Base-by-base conservation (phyloP, 64 coral and sea anemone genomes). In the Orbicella faveolata region DNA sequence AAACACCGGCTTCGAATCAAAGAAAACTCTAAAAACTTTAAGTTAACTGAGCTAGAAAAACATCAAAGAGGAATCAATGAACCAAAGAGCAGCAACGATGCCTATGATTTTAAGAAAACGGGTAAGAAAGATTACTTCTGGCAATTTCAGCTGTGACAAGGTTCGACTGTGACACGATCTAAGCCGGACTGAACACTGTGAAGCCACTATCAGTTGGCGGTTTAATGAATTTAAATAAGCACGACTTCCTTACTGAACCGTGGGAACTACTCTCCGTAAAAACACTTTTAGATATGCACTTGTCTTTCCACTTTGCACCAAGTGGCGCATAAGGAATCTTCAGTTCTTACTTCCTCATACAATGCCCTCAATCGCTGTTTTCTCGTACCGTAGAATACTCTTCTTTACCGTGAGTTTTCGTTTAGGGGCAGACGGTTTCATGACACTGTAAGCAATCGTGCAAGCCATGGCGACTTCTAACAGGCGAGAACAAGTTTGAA, bases 401-500 rank as follows among this genome's bases (percentile, higher is more conserved):
- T 70, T 5, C 25, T 23, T 25, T 12, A 70, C 67, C 4, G 67
- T 70, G 25, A 25, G 21, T 25, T 25, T 70, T 70, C 67, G 30
- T 6, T 21, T 70, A n/a, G 25, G 20, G 21, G 21, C 30, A 23
- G 21, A 23, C 21, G 67, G 92, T 34, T 89, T 62, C 19, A 51
- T 34, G 0, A 84, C 87, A 52, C 66, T 83, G 61, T 94, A 94
- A 3, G 92, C 80, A 53, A 94, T 61, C 12, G 87, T 94, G 10
- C 87, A 89, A 2, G 77, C 92, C 92, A 94, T 86, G 0, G 17
- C 36, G 21, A 94, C 51, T 81, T 89, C 92, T 33, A 90, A 19
- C 26, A 85, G 39, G 13, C 92, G 87, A 94, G 77, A 73, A 70
- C 92, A 73, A 20, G 92, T 89, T 61, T 94, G 92, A 82, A 89